Conservation (phyloP, 2,113 vertebrate genomes). For the Mustela nigripes region DNA sequence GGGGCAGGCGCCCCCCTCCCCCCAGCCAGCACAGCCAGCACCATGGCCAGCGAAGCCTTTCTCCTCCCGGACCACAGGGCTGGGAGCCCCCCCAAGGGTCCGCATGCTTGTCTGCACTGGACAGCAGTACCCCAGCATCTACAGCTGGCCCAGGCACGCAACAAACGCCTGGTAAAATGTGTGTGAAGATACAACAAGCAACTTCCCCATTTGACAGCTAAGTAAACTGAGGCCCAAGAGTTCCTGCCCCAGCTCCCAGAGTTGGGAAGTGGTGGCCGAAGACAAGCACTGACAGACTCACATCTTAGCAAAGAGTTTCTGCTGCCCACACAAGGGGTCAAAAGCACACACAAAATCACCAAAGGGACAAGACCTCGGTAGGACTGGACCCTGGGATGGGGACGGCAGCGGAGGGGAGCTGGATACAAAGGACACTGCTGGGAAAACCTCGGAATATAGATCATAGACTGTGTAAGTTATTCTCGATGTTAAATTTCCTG, state of each 20-base stretch:
- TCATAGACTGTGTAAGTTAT: background rate
- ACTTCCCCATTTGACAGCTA: background rate
- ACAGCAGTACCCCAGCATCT: background rate
- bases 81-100: background rate
- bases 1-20: fast-evolving
- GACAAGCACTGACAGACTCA: background rate
- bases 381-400: background rate
- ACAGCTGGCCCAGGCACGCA: background rate
- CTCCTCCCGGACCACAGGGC: background rate
- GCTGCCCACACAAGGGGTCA: too few relatives aligned
- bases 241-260: background rate
- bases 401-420: background rate
- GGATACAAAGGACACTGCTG: background rate
- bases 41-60: fast-evolving
- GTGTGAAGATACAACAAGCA: too few relatives aligned
- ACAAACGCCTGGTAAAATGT: background rate
- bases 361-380: background rate
- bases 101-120: background rate
- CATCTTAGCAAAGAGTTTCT: background rate
- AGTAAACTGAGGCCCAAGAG: background rate
- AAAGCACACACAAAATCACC: background rate
- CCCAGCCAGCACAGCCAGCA: background rate
- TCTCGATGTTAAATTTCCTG: background rate
- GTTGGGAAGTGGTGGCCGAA: background rate
- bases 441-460: background rate